phyloP scores from a whole-genome alignment of 64 coral and sea anemone species.

The Pachyseris speciosa region DNA sequence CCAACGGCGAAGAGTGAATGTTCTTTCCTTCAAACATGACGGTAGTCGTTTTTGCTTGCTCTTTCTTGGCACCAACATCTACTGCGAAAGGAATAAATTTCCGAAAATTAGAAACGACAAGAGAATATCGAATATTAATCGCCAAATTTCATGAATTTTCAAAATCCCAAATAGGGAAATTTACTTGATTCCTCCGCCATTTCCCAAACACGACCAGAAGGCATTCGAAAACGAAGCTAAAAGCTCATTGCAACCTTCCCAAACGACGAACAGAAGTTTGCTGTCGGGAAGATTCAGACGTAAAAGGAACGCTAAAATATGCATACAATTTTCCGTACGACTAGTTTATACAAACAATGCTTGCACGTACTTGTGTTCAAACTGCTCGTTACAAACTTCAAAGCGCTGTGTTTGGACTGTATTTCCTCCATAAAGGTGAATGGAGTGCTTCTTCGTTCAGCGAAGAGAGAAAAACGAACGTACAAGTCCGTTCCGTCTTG shows the following conservation, averaged over 20 bases:
- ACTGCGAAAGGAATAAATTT: conserved; percentile 86
- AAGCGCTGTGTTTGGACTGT: conserved; percentile 79
- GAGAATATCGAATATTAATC: conserved; percentile 85
- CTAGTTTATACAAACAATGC: conserved; percentile 99
- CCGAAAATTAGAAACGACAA: conserved; percentile 84
- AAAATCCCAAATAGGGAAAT: conserved; percentile 79
- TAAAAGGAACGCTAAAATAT: conserved; percentile 97
- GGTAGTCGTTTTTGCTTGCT: conserved; percentile 60
- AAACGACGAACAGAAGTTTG: conserved; percentile 68
- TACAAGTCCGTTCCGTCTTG: conserved; percentile 26
- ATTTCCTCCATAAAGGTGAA: conserved; percentile 91
- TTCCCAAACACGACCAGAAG: conserved; percentile 23
- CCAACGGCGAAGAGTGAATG: conserved; percentile 98
- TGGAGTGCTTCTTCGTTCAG: conserved; percentile 34
- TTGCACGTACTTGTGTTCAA: conserved; percentile 88
- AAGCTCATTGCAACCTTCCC: conserved; percentile 34
- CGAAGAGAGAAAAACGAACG: conserved; percentile 1
- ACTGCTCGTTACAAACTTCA: conserved; percentile 84
- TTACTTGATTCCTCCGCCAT: conserved; percentile 80
- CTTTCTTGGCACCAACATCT: conserved; percentile 91
- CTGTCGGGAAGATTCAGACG: conserved; percentile 78
- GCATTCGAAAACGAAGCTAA: conserved; percentile 57
- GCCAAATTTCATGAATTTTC: conserved; percentile 79
- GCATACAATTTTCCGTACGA: conserved; percentile 99
- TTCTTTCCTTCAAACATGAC: conserved; percentile 99